Evolutionary conservation across 2,888 invertebrate genomes (phyloP).

Genomic region (Aspidiotus destructor): DNA sequence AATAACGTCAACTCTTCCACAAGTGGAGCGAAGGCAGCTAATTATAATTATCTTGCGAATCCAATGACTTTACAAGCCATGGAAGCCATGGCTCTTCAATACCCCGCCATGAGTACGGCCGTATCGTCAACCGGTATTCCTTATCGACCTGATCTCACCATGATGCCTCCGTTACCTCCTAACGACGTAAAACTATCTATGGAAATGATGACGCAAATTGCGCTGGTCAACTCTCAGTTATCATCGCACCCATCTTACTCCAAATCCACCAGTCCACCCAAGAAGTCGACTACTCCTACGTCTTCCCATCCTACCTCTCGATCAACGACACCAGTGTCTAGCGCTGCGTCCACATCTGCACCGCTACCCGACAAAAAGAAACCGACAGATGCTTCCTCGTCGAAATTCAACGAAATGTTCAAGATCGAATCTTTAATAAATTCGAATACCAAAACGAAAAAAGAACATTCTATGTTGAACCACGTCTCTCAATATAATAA

Average conservation of each 20-base stretch:
- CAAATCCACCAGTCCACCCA: slow-evolving; percentile 20
- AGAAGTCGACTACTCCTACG: slow-evolving; percentile 13
- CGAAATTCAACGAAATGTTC: slow-evolving; percentile 17
- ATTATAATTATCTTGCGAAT: slow-evolving; percentile 8
- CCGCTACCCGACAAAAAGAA: not conserved
- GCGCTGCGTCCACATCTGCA: not conserved
- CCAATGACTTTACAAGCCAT: not conserved
- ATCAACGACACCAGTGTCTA: not conserved
- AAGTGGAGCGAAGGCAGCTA: slow-evolving; percentile 2
- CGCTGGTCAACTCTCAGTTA: slow-evolving; percentile 4
- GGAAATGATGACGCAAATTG: slow-evolving; percentile 19
- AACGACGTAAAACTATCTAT: not conserved
- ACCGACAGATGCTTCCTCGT: not conserved
- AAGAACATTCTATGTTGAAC: slow-evolving; percentile 24
- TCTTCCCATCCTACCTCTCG: slow-evolving; percentile 5
- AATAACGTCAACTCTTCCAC: slow-evolving; percentile 17
- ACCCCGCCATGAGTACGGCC: not conserved
- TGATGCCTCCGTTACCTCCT: slow-evolving; percentile 10
- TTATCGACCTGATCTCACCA: slow-evolving; percentile 23
- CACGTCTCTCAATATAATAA: slow-evolving; percentile 29
- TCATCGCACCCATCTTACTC: slow-evolving; percentile 4
- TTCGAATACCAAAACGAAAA: slow-evolving; percentile 12
- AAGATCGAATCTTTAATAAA: slow-evolving; percentile 18
- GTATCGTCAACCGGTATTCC: slow-evolving; percentile 17
- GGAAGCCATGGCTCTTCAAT: not conserved